These are phyloP conservation scores for Aplochiton taeniatus DNA, from an alignment of 2,797 vertebrate genomes.

Conservation along the genomic window DNA sequence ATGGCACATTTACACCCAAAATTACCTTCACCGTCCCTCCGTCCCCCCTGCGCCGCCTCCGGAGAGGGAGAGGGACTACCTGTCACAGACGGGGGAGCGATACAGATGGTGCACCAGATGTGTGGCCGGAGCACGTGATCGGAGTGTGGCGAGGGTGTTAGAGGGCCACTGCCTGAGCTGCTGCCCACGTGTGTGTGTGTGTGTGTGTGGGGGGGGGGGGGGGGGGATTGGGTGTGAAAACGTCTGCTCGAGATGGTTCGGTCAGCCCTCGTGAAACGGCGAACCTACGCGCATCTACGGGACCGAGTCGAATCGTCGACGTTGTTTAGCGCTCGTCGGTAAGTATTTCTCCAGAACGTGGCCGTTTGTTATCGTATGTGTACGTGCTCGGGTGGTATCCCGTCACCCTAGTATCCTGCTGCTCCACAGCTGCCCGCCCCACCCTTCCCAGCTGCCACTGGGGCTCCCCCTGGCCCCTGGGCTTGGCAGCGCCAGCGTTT, in stretches of 20 bases:
- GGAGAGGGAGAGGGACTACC: conserved; percentile 74
- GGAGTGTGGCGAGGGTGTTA: conserved; percentile 60
- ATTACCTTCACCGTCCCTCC: conserved; percentile 63
- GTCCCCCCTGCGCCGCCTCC: conserved; percentile 60
- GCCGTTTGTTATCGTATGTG: not conserved
- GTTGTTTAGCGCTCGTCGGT: not conserved
- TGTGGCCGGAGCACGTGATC: conserved; percentile 74
- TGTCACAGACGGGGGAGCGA: conserved; percentile 74
- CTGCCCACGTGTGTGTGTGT: conserved; percentile 33
- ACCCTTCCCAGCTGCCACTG: conserved; percentile 82
- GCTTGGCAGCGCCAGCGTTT: conserved; percentile 74
- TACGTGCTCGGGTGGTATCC: conserved; percentile 64
- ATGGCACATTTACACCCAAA: conserved; percentile 77
- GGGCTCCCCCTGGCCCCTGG: conserved; percentile 72
- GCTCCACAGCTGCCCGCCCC: conserved; percentile 81
- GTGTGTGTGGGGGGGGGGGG: too few relatives aligned
- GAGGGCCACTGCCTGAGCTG: conserved; percentile 48
- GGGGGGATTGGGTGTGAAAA: not conserved
- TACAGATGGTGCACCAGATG: conserved; percentile 82
- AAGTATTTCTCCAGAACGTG: not conserved
- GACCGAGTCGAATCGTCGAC: too few relatives aligned
- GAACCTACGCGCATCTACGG: conserved; percentile 13
- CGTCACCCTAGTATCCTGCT: conserved; percentile 75
- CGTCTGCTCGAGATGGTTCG: too few relatives aligned
- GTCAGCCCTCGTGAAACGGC: not conserved